Percentiles rank a stretch among this genome's conserved stretches.
Evolutionary conservation across 2,888 invertebrate genomes (phyloP).

Genomic region (Muschampia plurimacula): DNA sequence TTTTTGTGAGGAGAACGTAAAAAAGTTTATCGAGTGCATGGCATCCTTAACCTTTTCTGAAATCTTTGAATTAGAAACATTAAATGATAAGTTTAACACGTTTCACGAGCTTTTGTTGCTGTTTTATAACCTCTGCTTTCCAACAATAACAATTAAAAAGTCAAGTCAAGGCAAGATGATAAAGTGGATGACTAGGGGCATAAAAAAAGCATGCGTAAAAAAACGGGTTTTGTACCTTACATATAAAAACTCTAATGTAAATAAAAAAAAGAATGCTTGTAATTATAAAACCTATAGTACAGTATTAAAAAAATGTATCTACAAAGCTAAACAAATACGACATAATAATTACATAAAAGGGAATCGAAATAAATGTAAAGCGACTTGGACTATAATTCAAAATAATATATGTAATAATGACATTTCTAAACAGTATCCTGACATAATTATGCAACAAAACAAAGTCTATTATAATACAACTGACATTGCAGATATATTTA

Average conservation of each 20-base stretch:
- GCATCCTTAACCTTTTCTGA: slow-evolving; percentile 1
- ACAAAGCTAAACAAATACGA: slow-evolving; percentile 12
- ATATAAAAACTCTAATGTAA: background rate
- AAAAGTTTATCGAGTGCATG: slow-evolving; percentile 1
- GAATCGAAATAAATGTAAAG: slow-evolving; percentile 14
- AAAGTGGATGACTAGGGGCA: slow-evolving; percentile 8
- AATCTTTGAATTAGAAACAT: background rate
- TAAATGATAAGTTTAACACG: slow-evolving; percentile 4
- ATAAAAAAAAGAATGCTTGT: background rate
- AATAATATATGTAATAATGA: slow-evolving; percentile 9
- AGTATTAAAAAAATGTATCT: slow-evolving; percentile 10
- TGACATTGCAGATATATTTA: slow-evolving; percentile 12
- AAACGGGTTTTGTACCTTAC: background rate
- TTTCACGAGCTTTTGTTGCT: slow-evolving; percentile 6
- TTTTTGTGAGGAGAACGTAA: slow-evolving; percentile 1
- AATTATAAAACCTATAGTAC: background rate
- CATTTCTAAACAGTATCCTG: background rate
- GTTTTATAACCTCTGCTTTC: slow-evolving; percentile 19
- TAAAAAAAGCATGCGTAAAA: background rate
- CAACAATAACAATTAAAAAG: background rate
- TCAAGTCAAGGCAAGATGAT: background rate
- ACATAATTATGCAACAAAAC: slow-evolving; percentile 5
- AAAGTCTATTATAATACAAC: background rate
- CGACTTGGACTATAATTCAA: slow-evolving; percentile 19
- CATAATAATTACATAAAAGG: slow-evolving; percentile 9